Evolutionary conservation across 1,140 invertebrate species (phyloP).

Genomic region (Brachionus angularis): DNA sequence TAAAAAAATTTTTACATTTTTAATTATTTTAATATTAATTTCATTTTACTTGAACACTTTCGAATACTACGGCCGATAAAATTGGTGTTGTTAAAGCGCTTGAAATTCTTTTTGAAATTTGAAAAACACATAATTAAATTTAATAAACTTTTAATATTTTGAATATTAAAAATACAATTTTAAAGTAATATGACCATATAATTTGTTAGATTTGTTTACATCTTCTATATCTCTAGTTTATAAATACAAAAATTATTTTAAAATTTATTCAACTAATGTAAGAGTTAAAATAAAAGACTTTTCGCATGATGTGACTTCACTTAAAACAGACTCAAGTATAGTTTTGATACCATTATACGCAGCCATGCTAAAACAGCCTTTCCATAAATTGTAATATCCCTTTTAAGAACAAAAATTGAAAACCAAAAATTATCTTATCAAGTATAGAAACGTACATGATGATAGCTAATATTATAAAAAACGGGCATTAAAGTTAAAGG

Average conservation of each 20-base stretch:
- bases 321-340: conserved; percentile 21
- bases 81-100: conserved; percentile 29
- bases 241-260: neutral
- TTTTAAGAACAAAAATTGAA: neutral
- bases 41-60: conserved; percentile 31
- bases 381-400: conserved; percentile 22
- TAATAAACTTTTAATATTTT: neutral
- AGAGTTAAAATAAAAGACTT: conserved; percentile 1
- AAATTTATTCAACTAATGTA: neutral
- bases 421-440: neutral
- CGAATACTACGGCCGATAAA: conserved; percentile 20
- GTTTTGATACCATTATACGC: conserved; percentile 29
- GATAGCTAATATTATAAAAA: conserved; percentile 41
- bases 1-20: neutral
- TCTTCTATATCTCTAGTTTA: conserved; percentile 10
- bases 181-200: conserved; percentile 32
- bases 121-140: neutral
- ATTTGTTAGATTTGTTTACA: conserved; percentile 30
- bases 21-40: neutral
- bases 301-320: conserved; percentile 33
- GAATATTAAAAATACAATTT: conserved; percentile 19
- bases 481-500: conserved; percentile 39
- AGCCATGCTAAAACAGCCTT: conserved; percentile 39
- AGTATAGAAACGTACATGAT: neutral
- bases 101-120: too few relatives aligned